A percentile compares a stretch with the other conserved stretches of the same genome.
Evolutionary conservation across 2,797 vertebrate species (phyloP).

Genomic region (Melanotaenia maccullochi): DNA sequence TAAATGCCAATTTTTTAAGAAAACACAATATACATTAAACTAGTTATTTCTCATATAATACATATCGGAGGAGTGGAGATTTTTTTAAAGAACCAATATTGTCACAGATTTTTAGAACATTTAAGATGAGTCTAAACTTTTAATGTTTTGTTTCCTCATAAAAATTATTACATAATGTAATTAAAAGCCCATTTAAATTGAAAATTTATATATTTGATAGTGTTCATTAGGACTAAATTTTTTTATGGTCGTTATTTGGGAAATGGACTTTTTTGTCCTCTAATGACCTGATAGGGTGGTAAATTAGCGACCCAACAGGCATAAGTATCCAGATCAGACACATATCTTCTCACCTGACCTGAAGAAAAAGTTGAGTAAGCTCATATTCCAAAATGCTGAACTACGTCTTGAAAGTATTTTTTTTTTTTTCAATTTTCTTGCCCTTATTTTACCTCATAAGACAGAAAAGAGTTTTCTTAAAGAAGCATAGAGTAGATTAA

Average conservation of each 20-base stretch:
- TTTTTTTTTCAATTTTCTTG: constrained; percentile 14
- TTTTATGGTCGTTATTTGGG: neutral
- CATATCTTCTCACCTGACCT: neutral
- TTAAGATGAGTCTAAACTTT: no score
- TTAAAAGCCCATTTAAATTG: no score
- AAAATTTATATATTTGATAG: no score
- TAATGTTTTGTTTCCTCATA: no score
- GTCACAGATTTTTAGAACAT: no score
- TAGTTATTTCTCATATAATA: neutral
- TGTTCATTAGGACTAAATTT: no score
- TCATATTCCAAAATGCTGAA: constrained; percentile 14
- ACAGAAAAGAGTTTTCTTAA: constrained; percentile 42
- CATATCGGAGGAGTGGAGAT: no score
- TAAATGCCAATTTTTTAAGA: neutral
- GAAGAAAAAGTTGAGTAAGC: neutral
- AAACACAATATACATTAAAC: neutral
- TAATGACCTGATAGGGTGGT: no score
- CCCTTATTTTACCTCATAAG: constrained; percentile 58
- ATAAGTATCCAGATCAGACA: neutral
- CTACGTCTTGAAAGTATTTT: neutral
- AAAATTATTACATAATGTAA: no score
- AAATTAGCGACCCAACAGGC: no score
- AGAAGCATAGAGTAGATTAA: constrained; percentile 25
- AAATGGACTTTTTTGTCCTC: no score
- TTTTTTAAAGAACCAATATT: no score